phyloP scores from a whole-genome alignment of 1,140 invertebrate species.

The Thaumetopoea pityocampa region DNA sequence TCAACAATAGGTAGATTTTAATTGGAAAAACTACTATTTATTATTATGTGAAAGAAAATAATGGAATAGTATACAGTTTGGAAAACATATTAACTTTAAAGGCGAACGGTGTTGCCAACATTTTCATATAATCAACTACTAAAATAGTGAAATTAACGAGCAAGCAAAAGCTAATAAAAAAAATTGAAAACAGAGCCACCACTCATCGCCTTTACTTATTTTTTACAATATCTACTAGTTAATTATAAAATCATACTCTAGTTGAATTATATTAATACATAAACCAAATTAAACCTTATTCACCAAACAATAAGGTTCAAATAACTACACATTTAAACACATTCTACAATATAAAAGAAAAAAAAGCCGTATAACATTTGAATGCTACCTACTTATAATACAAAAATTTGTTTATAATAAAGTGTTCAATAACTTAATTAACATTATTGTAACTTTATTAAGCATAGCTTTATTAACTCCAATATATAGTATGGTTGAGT shows the following conservation, averaged over 20 bases:
- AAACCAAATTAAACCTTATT: slow-evolving; percentile 14
- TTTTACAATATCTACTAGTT: slow-evolving; percentile 14
- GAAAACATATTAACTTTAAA: not conserved
- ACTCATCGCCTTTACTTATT: slow-evolving; percentile 10
- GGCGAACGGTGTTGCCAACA: slow-evolving; percentile 3
- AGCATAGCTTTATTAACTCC: slow-evolving; percentile 24
- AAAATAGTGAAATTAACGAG: slow-evolving; percentile 2
- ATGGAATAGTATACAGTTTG: slow-evolving; percentile 19
- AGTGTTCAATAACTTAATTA: slow-evolving; percentile 34
- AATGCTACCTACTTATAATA: slow-evolving; percentile 45
- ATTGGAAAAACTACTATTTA: slow-evolving; percentile 22
- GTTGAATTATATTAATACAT: slow-evolving; percentile 11
- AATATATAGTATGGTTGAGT: too few species aligned
- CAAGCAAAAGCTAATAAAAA: slow-evolving; percentile 5
- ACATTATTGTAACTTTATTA: slow-evolving; percentile 30
- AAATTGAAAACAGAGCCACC: slow-evolving; percentile 7
- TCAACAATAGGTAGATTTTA: slow-evolving; percentile 7
- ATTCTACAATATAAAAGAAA: slow-evolving; percentile 15
- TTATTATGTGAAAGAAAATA: slow-evolving; percentile 20
- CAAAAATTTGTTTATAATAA: slow-evolving; percentile 39
- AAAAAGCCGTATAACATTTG: slow-evolving; percentile 19
- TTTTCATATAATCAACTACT: slow-evolving; percentile 6
- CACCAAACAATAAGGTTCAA: slow-evolving; percentile 9
- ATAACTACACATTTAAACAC: slow-evolving; percentile 12
- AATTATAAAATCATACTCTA: slow-evolving; percentile 8